Base-by-base conservation (phyloP, 1,140 invertebrate genomes). In the Prorops nasuta region DNA sequence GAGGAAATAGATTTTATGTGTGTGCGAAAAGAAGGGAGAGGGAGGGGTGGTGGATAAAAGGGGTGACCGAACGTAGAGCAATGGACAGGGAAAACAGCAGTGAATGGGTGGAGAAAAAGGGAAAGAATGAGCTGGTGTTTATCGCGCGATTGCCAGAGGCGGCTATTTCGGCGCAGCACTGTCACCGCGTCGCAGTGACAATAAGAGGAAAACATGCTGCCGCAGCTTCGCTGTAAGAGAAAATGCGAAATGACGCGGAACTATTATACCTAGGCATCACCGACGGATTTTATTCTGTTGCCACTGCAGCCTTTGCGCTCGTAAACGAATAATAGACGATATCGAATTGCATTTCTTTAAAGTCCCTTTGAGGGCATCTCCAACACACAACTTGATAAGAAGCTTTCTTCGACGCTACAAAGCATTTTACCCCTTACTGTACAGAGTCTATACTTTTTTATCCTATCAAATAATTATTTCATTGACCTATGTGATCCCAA, bases 81-180 rank as follows among this genome's bases (percentile, higher is more conserved):
- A n/a, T n/a, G n/a, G n/a, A n/a, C n/a, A n/a, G 16, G 10, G 4
- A 14, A 14, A 15, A 21, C 4, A 15, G 34, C 10, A 15, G 20
- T 4, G n/a, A 7, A 10, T 18, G 24, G 31, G n/a, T 41, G 35
- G 15, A n/a, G 34, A n/a, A n/a, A n/a, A 44, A 21, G 19, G 15
- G 12, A 53, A 45, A 41, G 36, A 59, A 48, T 54, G 45, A 45
- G 51, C 38, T 28, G 20, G 48, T 62, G 60, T 66, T 67, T 66
- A 66, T 62, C 56, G 62, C 42, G 28, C 52, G 45, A 64, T 57
- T 57, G 52, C 58, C 56, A 50, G 56, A 59, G 54, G 60, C 51
- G 63, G 47, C 58, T 62, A 51, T 62, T 63, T 62, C 56, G 47
- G 56, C 56, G 56, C 15, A 51, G 49, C 46, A 49, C 58, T 56